A percentile compares a stretch with the other conserved stretches of the same genome.
phyloP scores from a whole-genome alignment of 1,140 invertebrate genomes.

The Macrocentrus cingulum region DNA sequence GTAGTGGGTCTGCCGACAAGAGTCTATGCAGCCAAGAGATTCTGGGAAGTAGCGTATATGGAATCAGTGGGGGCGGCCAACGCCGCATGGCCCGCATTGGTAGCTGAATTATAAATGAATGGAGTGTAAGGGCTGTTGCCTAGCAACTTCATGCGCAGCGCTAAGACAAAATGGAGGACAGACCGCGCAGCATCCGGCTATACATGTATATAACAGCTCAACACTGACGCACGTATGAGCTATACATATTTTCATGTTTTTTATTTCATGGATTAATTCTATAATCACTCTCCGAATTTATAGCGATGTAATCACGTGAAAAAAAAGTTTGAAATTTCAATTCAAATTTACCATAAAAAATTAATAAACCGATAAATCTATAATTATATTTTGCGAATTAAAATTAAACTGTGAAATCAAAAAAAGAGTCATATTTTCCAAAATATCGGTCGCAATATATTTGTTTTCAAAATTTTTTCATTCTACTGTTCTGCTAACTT shows the following conservation, averaged over 20 bases:
- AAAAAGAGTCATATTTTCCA: background rate
- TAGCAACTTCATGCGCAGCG: conserved; percentile 57
- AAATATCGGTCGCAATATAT: too few species aligned
- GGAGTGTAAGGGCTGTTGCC: conserved; percentile 60
- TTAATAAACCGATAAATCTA: background rate
- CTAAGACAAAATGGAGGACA: conserved; percentile 60
- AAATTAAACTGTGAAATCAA: background rate
- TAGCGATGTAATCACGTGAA: too few species aligned
- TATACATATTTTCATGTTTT: too few species aligned
- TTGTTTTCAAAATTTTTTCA: too few species aligned
- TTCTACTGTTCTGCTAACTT: too few species aligned
- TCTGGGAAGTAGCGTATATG: conserved; percentile 14
- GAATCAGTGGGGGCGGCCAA: conserved; percentile 48
- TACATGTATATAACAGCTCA: too few species aligned
- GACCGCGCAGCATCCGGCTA: conserved; percentile 28
- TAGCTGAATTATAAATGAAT: conserved; percentile 61
- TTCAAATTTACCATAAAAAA: background rate
- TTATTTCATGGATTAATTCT: too few species aligned
- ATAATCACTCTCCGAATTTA: too few species aligned
- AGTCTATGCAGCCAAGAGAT: background rate
- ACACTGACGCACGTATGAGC: too few species aligned
- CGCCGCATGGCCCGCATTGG: conserved; percentile 59
- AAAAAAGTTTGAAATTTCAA: background rate
- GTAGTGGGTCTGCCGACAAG: too few species aligned
- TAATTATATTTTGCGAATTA: background rate